Evolutionary conservation across 2,888 invertebrate genomes (phyloP).

Genomic region (Aphidoletes aphidimyza): DNA sequence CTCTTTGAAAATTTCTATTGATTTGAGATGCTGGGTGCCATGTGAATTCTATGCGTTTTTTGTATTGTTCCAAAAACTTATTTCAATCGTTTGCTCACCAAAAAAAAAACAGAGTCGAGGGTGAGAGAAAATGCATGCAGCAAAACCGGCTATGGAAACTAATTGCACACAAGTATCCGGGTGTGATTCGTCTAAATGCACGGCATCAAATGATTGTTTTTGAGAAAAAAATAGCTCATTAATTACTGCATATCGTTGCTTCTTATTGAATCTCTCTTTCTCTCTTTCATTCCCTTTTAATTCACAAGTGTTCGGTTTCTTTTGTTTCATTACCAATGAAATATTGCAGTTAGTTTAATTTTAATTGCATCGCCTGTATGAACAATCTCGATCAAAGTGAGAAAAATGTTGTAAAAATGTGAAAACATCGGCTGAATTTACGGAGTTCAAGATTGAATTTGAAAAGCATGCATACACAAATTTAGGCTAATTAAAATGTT

Average conservation of each 20-base stretch:
- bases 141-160: not conserved
- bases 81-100: no score
- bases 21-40: no score
- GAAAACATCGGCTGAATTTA: not conserved
- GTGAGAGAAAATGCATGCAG: not conserved
- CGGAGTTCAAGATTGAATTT: not conserved
- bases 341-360: conserved; percentile 32
- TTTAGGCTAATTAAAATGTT: conserved; percentile 34
- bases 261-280: not conserved
- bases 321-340: conserved; percentile 8
- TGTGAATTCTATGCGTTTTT: no score
- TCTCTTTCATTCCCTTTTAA: not conserved
- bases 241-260: not conserved
- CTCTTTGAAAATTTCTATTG: no score
- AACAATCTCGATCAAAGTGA: not conserved
- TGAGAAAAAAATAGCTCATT: not conserved
- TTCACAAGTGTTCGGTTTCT: not conserved
- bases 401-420: not conserved
- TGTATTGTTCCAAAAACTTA: no score
- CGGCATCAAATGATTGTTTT: not conserved
- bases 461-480: conserved; percentile 36
- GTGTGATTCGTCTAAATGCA: not conserved
- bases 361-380: conserved; percentile 19
- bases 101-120: not conserved
- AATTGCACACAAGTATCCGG: conserved; percentile 31